These are phyloP conservation scores for Lamprotornis superbus DNA, from an alignment of 2,113 vertebrate genomes.

Conservation along the genomic window DNA sequence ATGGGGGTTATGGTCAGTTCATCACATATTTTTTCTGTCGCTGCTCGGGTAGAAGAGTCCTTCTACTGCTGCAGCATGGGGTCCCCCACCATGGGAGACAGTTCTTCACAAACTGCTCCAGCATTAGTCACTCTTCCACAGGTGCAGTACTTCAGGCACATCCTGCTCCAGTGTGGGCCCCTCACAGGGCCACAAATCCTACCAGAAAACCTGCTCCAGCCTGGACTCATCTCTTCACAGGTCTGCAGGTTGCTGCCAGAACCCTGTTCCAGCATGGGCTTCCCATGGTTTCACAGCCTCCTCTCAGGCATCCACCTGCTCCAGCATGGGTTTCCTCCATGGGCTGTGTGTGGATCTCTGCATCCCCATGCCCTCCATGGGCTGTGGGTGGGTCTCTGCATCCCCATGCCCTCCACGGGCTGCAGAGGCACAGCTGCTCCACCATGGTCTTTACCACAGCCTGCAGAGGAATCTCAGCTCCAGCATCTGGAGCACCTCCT, in stretches of 20 bases:
- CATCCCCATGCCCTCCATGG: not conserved
- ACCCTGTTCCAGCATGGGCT: not conserved
- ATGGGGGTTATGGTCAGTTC: not conserved
- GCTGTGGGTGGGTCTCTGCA: too few relatives aligned
- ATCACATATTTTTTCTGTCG: not conserved
- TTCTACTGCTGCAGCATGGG: not conserved
- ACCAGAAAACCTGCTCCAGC: not conserved
- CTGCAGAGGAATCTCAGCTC: not conserved
- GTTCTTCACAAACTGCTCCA: not conserved
- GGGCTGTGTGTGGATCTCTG: not conserved
- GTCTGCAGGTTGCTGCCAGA: not conserved
- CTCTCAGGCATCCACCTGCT: not conserved
- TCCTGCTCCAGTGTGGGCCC: not conserved
- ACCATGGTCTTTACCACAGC: fast-evolving
- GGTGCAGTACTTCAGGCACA: not conserved
- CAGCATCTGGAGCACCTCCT: not conserved
- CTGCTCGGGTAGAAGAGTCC: not conserved
- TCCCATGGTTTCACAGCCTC: not conserved
- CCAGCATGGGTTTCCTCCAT: not conserved
- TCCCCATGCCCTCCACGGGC: too few relatives aligned
- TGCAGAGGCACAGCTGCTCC: not conserved
- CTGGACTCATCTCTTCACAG: not conserved
- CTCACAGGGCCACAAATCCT: not conserved
- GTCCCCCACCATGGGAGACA: not conserved
- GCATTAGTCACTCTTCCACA: not conserved